Evolutionary conservation across 2,113 vertebrate species (phyloP), one percentile per base, ranked within the genome.

Genomic region (Petromus typicus): DNA sequence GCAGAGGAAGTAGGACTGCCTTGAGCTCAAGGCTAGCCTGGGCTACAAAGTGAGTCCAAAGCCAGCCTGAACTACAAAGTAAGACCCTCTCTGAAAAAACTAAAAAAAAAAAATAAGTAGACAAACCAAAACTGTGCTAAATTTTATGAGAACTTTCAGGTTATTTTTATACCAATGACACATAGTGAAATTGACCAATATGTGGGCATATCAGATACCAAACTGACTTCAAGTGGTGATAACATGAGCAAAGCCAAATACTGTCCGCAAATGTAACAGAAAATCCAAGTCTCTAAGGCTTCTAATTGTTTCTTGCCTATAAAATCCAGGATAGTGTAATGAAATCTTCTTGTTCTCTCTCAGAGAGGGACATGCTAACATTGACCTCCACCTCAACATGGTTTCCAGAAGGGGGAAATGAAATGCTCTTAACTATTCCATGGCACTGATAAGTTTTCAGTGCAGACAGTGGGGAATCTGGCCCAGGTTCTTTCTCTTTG

Each of bases 361-460:
- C 71, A 92, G 59, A 54, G 59, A 92, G 61, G 27, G 66, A 75
- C 56, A 78, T 78, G 86, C 90, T 90, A 92, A 94, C 92, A 34
- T 56, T 81, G 61, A 92, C 85, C 71, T 95, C 37, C 20, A 32
- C 61, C 54, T 43, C 34, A 71, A 81, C 13, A 5, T 63, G 14
- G 32, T 87, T 84, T 94, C 71, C 66, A 96, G 27, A 66, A 54
- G 2, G 4, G 20, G 34, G 14, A 40, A n/a, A 87, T 94, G 61
- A 45, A 94, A 56, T 66, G 76, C 54, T 69, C 56, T 93, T 54
- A 43, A 7, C 64, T 66, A 45, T 51, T 63, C 64, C 90, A 76
- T 87, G 54, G 73, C 32, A 17, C 48, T 51, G 66, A 57, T 83
- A 66, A 87, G 64, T 59, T 93, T 94, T 93, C 84, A 88, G 32